A percentile compares a stretch with the other conserved stretches of the same genome.
phyloP scores from a whole-genome alignment of 1,140 invertebrate genomes.

The Andricus grossulariae region DNA sequence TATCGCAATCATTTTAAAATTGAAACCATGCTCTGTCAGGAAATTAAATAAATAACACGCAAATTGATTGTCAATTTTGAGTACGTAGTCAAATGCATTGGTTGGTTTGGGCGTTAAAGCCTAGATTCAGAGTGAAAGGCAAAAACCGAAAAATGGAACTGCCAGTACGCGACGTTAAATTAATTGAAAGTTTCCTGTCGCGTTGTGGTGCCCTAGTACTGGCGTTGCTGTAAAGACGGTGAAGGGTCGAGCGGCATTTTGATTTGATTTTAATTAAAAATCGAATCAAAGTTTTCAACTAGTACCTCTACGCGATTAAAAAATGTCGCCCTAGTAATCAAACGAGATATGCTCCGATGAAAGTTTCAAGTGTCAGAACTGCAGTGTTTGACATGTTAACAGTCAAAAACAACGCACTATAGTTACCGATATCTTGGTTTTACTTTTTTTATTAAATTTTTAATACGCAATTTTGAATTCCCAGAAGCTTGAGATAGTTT shows the following conservation, averaged over 20 bases:
- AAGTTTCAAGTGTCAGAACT: neutral
- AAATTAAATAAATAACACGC: neutral
- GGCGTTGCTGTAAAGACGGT: neutral
- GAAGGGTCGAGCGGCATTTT: slow-evolving; percentile 47
- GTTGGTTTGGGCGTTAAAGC: slow-evolving; percentile 10
- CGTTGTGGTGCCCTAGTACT: slow-evolving; percentile 6
- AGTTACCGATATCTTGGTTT: too few relatives aligned
- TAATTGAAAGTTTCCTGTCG: slow-evolving; percentile 51
- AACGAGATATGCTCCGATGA: slow-evolving; percentile 32
- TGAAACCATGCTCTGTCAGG: too few relatives aligned
- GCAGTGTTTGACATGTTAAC: neutral
- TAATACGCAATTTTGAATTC: too few relatives aligned
- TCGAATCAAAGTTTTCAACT: slow-evolving; percentile 33
- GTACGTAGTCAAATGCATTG: neutral
- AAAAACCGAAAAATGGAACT: neutral
- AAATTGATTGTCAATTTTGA: slow-evolving; percentile 10
- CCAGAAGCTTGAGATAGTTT: too few relatives aligned
- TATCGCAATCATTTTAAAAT: too few relatives aligned
- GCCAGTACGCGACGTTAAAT: slow-evolving; percentile 46
- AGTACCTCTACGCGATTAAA: slow-evolving; percentile 43
- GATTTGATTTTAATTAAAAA: slow-evolving; percentile 54
- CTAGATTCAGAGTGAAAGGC: neutral
- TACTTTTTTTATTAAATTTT: too few relatives aligned
- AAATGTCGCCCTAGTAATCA: slow-evolving; percentile 43
- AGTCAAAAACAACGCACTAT: too few relatives aligned